Percentiles rank a stretch among this genome's conserved stretches.
phyloP scores from a whole-genome alignment of 2,888 invertebrate species.

The Phyto melanocephala region DNA sequence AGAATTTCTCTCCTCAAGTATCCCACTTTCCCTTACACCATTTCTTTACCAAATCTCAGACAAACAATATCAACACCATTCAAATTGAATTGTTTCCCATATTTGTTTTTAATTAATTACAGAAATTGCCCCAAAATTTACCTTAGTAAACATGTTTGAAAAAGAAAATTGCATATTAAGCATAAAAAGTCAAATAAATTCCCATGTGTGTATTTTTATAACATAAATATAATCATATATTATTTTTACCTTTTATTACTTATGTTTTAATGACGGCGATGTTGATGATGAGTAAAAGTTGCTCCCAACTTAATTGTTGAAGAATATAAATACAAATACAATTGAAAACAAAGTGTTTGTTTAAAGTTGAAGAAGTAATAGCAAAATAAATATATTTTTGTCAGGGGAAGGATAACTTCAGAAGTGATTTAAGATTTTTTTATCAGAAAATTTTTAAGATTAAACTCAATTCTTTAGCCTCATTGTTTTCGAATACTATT shows the following conservation, averaged over 20 bases:
- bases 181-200: conserved; percentile 54
- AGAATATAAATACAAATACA: conserved; percentile 50
- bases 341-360: conserved; percentile 43
- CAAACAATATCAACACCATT: too few species aligned
- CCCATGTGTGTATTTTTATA: conserved; percentile 49
- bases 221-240: conserved; percentile 31
- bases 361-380: too few species aligned
- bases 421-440: too few species aligned
- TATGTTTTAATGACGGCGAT: conserved; percentile 26
- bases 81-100: neutral
- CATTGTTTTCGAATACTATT: too few species aligned
- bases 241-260: conserved; percentile 11
- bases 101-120: conserved; percentile 39
- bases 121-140: conserved; percentile 15
- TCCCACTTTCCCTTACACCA: neutral
- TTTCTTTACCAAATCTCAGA: neutral
- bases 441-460: too few species aligned
- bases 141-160: neutral
- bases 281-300: conserved; percentile 47
- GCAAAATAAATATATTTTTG: too few species aligned
- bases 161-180: conserved; percentile 54
- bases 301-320: conserved; percentile 44
- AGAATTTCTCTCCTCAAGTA: too few species aligned
- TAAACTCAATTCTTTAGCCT: too few species aligned
- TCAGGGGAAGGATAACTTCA: conserved; percentile 1